Conservation (phyloP, 1,140 invertebrate genomes). For the Conus ventricosus region DNA sequence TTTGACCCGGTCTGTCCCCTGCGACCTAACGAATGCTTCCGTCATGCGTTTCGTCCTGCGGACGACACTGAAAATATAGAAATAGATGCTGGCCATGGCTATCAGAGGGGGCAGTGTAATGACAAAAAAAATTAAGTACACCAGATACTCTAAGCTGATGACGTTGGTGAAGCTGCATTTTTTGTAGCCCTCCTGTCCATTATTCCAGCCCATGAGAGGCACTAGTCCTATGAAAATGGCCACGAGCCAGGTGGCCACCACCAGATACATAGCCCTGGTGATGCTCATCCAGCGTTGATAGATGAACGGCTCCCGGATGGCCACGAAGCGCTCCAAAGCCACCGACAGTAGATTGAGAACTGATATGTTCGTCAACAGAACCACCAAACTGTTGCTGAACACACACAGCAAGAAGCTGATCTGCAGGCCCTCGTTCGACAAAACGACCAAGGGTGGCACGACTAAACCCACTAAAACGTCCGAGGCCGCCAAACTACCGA, state of each 20-base stretch:
- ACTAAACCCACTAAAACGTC: conserved; percentile 74
- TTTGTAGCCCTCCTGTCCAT: conserved; percentile 43
- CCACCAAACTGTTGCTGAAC: conserved; percentile 64
- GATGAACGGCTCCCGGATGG: conserved; percentile 68
- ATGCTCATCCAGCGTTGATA: conserved; percentile 61
- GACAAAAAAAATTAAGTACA: conserved; percentile 72
- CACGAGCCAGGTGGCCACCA: conserved; percentile 57
- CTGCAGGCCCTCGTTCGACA: conserved; percentile 65
- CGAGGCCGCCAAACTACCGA: conserved; percentile 74
- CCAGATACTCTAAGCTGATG: conserved; percentile 71
- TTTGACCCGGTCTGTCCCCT: conserved; percentile 6
- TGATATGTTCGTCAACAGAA: conserved; percentile 70
- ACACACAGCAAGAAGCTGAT: conserved; percentile 66
- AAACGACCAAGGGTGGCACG: conserved; percentile 62
- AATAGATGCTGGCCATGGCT: conserved; percentile 66
- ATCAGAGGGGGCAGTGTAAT: conserved; percentile 66
- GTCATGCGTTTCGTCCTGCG: conserved; percentile 52
- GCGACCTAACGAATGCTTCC: not conserved
- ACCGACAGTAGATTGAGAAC: conserved; percentile 69
- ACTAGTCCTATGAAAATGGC: conserved; percentile 65
- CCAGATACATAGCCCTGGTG: conserved; percentile 53
- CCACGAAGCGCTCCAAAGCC: conserved; percentile 68
- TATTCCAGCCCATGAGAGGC: conserved; percentile 70
- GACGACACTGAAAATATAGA: conserved; percentile 68
- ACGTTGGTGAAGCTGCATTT: conserved; percentile 63